Percentiles rank a stretch among this genome's conserved stretches.
Conservation (phyloP, 1,140 invertebrate species). For the Drosophila kepulauana region DNA sequence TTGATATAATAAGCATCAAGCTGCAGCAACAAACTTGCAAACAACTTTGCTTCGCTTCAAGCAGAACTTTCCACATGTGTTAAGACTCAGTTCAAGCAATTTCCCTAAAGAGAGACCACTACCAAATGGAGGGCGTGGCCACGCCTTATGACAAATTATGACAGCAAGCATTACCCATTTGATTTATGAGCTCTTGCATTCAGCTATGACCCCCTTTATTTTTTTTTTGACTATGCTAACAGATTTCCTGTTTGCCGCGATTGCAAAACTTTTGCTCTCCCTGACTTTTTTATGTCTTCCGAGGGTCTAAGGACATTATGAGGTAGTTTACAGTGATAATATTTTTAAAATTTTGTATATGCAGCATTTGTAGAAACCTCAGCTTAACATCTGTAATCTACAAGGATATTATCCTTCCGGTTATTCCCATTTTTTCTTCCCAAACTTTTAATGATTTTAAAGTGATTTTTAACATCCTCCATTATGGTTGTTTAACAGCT, state of each 20-base stretch:
- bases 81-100: conserved; percentile 9
- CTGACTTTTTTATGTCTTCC: background rate
- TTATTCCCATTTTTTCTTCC: conserved; percentile 29
- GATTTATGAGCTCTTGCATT: conserved; percentile 70
- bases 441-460: conserved; percentile 69
- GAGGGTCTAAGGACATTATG: conserved; percentile 3
- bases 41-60: conserved; percentile 8
- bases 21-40: conserved; percentile 55
- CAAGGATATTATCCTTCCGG: background rate
- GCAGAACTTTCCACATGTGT: conserved; percentile 51
- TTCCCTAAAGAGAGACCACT: conserved; percentile 3
- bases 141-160: conserved; percentile 75
- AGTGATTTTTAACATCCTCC: conserved; percentile 75
- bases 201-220: conserved; percentile 71
- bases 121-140: conserved; percentile 58
- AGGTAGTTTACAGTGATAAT: conserved; percentile 5
- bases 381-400: conserved; percentile 12
- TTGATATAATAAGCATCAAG: conserved; percentile 38
- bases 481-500: conserved; percentile 69
- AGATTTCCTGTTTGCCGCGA: conserved; percentile 49
- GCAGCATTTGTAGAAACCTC: background rate
- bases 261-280: conserved; percentile 13
- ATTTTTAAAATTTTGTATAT: conserved; percentile 1
- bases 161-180: conserved; percentile 67
- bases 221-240: conserved; percentile 39